phyloP scores from a whole-genome alignment of 2,113 vertebrate species.

The Nestor notabilis region DNA sequence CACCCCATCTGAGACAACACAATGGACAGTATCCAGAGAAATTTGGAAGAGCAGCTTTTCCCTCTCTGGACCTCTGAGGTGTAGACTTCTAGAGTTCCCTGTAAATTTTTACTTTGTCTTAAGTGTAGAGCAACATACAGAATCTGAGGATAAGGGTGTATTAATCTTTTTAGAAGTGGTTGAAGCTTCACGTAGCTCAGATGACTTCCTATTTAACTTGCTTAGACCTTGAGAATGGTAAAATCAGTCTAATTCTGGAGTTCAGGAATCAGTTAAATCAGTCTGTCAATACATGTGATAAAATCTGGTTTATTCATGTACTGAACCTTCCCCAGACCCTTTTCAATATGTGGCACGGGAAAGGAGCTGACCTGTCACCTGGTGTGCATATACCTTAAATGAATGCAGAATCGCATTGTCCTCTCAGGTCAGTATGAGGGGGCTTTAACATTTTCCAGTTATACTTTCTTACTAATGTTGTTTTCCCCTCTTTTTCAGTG shows the following conservation, averaged over 20 bases:
- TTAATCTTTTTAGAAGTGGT: background rate
- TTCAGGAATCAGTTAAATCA: background rate
- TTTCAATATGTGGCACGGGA: background rate
- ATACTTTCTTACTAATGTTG: background rate
- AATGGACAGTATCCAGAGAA: background rate
- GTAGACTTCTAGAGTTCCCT: background rate
- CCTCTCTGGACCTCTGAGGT: background rate
- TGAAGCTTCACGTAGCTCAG: background rate
- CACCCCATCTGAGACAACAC: background rate
- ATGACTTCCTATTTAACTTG: background rate
- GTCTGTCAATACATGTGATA: background rate
- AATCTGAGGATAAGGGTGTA: background rate
- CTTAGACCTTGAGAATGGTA: background rate
- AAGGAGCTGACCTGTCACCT: background rate
- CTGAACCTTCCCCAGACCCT: background rate
- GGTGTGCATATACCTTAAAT: background rate
- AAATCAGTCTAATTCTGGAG: background rate
- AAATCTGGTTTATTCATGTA: background rate
- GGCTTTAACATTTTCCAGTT: background rate
- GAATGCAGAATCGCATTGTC: background rate
- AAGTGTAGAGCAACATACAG: background rate
- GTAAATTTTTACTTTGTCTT: background rate
- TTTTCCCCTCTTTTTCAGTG: background rate
- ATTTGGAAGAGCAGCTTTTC: background rate
- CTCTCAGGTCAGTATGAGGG: background rate